A percentile compares a stretch with the other conserved stretches of the same genome.
Evolutionary conservation across 1,140 invertebrate species (phyloP).

Genomic region (Drosophila tsacasi): DNA sequence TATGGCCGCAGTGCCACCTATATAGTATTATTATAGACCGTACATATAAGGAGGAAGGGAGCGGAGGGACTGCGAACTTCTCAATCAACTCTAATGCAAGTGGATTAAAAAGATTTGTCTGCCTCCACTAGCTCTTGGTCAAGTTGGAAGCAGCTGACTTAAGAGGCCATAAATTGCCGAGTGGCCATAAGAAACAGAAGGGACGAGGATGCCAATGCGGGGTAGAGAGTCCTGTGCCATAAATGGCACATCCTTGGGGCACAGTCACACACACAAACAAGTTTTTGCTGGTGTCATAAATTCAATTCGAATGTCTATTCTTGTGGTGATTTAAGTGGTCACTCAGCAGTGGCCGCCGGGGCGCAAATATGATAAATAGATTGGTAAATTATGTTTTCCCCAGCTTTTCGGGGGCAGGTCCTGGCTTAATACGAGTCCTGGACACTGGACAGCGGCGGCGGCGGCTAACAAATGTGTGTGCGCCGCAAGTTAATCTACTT

Average conservation of each 20-base stretch:
- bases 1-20: constrained; percentile 22
- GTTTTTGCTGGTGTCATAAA: constrained; percentile 76
- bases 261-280: constrained; percentile 27
- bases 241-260: constrained; percentile 71
- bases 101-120: constrained; percentile 63
- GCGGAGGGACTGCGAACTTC: constrained; percentile 25
- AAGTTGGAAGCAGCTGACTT: constrained; percentile 66
- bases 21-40: constrained; percentile 11
- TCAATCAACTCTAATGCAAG: constrained; percentile 63
- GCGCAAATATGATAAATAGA: constrained; percentile 83
- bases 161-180: constrained; percentile 74
- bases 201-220: neutral
- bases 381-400: constrained; percentile 74
- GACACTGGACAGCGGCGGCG: constrained; percentile 66
- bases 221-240: constrained; percentile 22
- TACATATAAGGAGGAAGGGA: neutral
- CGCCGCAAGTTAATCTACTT: constrained; percentile 81
- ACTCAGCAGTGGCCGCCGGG: constrained; percentile 56
- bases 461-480: constrained; percentile 75
- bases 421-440: constrained; percentile 62
- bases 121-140: constrained; percentile 24
- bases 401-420: constrained; percentile 14
- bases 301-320: constrained; percentile 82
- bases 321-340: constrained; percentile 83
- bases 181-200: constrained; percentile 60